Conservation (phyloP, 2,113 vertebrate species). For the Apteryx mantelli region DNA sequence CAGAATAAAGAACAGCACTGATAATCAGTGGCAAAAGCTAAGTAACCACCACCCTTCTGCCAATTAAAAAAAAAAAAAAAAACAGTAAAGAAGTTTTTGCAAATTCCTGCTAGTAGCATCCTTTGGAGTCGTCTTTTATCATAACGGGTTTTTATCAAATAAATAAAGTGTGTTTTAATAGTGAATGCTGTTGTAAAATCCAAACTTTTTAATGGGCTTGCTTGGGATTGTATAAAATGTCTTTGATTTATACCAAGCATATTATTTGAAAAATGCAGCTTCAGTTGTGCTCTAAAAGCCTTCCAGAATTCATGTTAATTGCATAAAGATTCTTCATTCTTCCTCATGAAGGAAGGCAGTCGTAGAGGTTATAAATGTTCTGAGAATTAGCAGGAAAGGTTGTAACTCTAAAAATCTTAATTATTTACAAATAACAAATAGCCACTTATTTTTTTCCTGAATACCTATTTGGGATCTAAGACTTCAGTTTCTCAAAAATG, state of each 20-base stretch:
- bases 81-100: neutral
- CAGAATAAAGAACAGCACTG: neutral
- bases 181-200: neutral
- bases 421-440: neutral
- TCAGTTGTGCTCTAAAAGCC: neutral
- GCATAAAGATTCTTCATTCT: neutral
- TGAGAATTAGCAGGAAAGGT: neutral
- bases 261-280: neutral
- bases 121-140: neutral
- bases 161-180: neutral
- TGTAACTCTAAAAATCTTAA: neutral
- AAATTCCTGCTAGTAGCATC: neutral
- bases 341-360: neutral
- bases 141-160: neutral
- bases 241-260: neutral
- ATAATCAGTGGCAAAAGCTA: neutral
- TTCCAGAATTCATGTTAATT: neutral
- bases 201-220: neutral
- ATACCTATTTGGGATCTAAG: neutral
- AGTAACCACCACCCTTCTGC: neutral
- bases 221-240: neutral
- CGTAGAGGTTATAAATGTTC: neutral
- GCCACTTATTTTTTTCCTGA: neutral
- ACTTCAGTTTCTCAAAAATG: neutral
- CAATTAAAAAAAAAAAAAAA: neutral